Evolutionary conservation across 1,140 invertebrate species (phyloP).

Genomic region (Orchesella cincta): DNA sequence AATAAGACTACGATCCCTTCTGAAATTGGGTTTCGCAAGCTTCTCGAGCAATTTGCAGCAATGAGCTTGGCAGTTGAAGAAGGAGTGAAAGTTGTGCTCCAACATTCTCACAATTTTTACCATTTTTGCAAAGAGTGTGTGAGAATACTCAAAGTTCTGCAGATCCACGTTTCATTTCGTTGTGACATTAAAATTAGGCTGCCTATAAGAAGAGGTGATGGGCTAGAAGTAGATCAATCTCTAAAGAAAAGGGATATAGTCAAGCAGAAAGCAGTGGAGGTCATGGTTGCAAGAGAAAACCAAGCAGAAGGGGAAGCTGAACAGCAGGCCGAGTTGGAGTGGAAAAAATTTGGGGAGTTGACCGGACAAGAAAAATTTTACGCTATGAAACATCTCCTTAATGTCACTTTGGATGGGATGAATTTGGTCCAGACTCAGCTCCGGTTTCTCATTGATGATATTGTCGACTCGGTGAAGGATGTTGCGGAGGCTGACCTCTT

Average conservation of each 20-base stretch:
- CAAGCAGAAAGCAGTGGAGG: neutral
- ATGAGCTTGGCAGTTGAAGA: neutral
- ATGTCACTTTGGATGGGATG: neutral
- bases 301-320: neutral
- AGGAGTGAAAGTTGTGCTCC: neutral
- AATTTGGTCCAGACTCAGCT: neutral
- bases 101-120: slow-evolving; percentile 7
- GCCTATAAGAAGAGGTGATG: neutral
- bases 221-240: neutral
- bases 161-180: neutral
- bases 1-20: neutral
- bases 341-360: neutral
- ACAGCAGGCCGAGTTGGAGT: neutral
- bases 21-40: neutral
- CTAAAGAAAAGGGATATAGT: neutral
- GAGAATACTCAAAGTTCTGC: neutral
- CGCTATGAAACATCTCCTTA: neutral
- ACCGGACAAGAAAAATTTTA: neutral
- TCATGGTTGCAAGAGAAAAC: neutral
- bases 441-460: neutral
- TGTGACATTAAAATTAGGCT: neutral
- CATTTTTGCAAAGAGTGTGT: slow-evolving; percentile 17
- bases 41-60: neutral
- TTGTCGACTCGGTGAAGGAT: slow-evolving; percentile 10
- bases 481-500: neutral